Base-by-base conservation (phyloP, 2,113 vertebrate genomes). In the Eublepharis macularius region DNA sequence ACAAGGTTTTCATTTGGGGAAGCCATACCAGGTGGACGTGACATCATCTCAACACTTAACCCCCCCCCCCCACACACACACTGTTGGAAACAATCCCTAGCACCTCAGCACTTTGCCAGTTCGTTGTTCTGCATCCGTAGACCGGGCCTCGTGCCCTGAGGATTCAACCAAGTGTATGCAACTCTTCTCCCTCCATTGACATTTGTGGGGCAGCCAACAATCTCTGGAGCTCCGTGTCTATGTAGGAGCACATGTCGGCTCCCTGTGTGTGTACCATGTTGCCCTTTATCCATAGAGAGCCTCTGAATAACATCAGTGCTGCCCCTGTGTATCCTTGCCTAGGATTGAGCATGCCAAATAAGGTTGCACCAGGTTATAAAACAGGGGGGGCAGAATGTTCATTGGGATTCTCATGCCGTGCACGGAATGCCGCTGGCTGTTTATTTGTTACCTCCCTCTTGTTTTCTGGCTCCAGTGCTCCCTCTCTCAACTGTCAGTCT, bases 401-500 rank as follows among this genome's bases (percentile, higher is more conserved):
- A n/a, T 51, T 81, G 16, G 6, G 66, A 49, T 80, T 49, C 63
- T 49, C 43, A 36, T 47, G 2, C 26, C 29, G 8, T 9, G 7
- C n/a, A 41, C 81, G 9, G 26, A 57, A 43, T 72, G 49, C 26
- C 72, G 5, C 57, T 43, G 39, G 81, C 68, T 60, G 66, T 19
- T 68, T 34, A 34, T 49, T 49, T 14, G 2, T 39, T 51, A 17
- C 39, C 60, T 14, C 21, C 21, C 24, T 17, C 49, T 34, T 24
- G 45, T 36, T 16, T 60, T 65, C 12, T 43, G 32, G 54, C 54
- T 45, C 10, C 13, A 2, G 32, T 57, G 85, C n/a, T 89, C 76
- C 81, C 83, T 93, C 57, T 76, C 90, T 39, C n/a, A 68, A 73
- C 47, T 70, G 43, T 34, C 79, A 90, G 19, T 86, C 79, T 87